Evolutionary conservation across 2,888 invertebrate genomes (phyloP).

Genomic region (Cephonodes hylas): DNA sequence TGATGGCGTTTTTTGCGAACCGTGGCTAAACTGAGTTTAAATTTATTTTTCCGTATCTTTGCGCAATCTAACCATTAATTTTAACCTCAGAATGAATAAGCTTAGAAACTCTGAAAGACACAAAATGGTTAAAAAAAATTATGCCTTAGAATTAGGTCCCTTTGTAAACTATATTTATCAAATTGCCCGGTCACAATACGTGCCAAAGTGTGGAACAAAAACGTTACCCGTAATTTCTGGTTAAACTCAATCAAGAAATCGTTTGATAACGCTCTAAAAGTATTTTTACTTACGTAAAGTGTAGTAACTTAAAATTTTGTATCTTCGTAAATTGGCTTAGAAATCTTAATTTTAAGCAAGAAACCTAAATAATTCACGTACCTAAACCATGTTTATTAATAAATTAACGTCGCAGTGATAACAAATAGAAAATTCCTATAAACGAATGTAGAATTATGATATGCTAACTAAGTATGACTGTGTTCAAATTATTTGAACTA

Average conservation of each 20-base stretch:
- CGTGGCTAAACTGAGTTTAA: neutral
- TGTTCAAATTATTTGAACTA: neutral
- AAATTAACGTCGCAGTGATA: neutral
- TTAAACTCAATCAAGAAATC: no score
- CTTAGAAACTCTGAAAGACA: neutral
- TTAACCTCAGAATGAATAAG: neutral
- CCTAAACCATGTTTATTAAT: neutral
- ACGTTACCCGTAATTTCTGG: neutral
- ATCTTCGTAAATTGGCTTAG: no score
- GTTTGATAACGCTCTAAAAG: no score
- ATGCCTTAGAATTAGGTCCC: neutral
- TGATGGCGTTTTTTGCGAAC: neutral
- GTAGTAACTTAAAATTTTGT: no score
- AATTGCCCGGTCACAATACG: neutral
- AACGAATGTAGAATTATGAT: neutral
- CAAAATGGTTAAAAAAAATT: neutral
- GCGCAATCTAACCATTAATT: conserved; percentile 12
- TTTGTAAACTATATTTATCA: neutral
- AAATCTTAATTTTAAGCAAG: no score
- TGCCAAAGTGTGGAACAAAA: neutral
- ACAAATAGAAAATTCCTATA: neutral
- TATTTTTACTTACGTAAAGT: no score
- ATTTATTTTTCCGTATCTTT: neutral
- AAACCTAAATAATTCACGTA: no score
- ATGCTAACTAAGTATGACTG: neutral